These are phyloP conservation scores for Sphenopsis melanotis DNA, from an alignment of 2,797 vertebrate species.

Conservation along the genomic window DNA sequence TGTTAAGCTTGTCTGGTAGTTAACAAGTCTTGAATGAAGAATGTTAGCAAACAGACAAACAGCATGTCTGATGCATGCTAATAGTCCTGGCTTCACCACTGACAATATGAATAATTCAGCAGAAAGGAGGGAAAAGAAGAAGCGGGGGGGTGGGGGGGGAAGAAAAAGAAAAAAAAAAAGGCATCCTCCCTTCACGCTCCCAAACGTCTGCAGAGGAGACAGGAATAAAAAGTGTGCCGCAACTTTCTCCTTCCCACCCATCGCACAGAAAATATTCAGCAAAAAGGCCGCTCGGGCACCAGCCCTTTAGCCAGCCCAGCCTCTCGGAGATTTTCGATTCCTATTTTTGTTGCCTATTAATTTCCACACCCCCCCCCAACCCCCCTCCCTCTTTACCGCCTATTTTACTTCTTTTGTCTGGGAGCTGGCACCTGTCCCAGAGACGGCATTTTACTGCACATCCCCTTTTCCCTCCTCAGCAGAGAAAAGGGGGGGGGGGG, in stretches of 20 bases:
- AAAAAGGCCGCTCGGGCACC: background rate
- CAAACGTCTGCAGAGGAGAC: slow-evolving; percentile 78
- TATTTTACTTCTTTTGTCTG: slow-evolving; percentile 88
- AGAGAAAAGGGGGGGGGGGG: background rate
- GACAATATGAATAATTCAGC: slow-evolving; percentile 95
- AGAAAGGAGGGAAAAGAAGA: slow-evolving; percentile 46
- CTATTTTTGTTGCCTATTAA: background rate
- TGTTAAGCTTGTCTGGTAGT: slow-evolving; percentile 89
- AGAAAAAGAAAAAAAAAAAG: background rate
- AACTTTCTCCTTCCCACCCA: slow-evolving; percentile 40
- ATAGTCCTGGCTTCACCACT: slow-evolving; percentile 86
- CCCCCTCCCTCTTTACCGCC: slow-evolving; percentile 74
- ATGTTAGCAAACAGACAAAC: slow-evolving; percentile 95
- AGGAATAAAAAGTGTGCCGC: slow-evolving; percentile 40
- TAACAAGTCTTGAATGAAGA: slow-evolving; percentile 95
- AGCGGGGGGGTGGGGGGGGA: slow-evolving; percentile 66
- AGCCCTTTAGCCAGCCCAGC: background rate
- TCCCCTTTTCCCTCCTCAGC: slow-evolving; percentile 13
- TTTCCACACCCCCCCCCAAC: background rate
- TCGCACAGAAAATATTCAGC: background rate
- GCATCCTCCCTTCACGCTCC: background rate
- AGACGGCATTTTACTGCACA: slow-evolving; percentile 71
- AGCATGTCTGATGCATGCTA: slow-evolving; percentile 94
- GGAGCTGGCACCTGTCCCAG: slow-evolving; percentile 93
- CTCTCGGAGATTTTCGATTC: background rate